Base-by-base conservation (phyloP, 2,888 invertebrate species). In the Sinopyrophorus schimmeli region DNA sequence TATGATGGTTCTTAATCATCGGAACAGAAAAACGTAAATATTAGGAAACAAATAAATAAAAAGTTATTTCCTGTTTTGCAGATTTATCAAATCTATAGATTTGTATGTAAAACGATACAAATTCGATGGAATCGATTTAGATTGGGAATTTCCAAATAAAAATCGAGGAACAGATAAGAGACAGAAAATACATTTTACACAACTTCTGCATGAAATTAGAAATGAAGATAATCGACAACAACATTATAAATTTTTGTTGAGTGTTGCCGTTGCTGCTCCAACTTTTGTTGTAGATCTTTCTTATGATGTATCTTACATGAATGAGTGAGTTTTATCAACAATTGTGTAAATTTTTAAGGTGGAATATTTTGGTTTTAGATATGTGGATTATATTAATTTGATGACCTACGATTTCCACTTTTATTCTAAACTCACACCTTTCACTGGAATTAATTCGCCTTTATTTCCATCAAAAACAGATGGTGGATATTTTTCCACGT, bases 401-500 rank as follows among this genome's bases (percentile, higher is more conserved):
- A 94, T 94, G 94, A 81, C 88, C 0, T 95, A 95, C 67, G 94
- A 95, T 70, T 94, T 83, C 65, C 92, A 94, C 70, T 87, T 82
- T 64, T 94, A 81, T 65, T 80, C 83, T 3, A 78, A 79, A 68
- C 80, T 81, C 52, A 84, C 87, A 1, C 93, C 93, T 1, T 83
- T 91, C 58, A 93, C 93, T 10, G 85, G 90, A 0, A 76, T 91
- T 7, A 94, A 95, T 72, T 81, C 93, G 0, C 93, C 94, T 0
- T 73, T 95, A 2, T 89, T 81, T 67, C 74, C 80, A 1, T 75
- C 80, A 3, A 62, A 73, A 5, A 72, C 74, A 1, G 88, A 91
- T 59, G 74, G 76, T 23, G 79, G 82, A 1, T 83, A 84, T 59
- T 75, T 87, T 62, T 74, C 79, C 3, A 86, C 86, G 0, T 74